These are phyloP conservation scores for Flexamia atlantica DNA, from an alignment of 2,888 invertebrate genomes.

Conservation along the genomic window DNA sequence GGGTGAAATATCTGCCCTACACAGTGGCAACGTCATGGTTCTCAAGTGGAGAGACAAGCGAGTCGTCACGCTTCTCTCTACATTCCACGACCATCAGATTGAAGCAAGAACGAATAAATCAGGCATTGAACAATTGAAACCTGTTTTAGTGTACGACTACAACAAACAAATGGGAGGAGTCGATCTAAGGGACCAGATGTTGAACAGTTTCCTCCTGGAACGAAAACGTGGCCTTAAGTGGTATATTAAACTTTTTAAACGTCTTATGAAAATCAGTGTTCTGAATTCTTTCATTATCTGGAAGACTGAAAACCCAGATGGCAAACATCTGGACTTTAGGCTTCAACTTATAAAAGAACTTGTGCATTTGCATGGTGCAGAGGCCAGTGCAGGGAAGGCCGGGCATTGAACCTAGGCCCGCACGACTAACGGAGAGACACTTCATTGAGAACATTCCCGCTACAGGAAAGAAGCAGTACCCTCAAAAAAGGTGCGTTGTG, in stretches of 20 bases:
- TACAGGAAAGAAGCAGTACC: background rate
- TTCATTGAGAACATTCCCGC: background rate
- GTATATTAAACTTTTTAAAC: slow-evolving; percentile 53
- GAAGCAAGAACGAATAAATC: background rate
- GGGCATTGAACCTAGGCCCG: background rate
- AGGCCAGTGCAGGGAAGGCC: background rate
- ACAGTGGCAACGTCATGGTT: slow-evolving; percentile 1
- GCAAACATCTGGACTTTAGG: background rate
- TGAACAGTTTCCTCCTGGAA: slow-evolving; percentile 13
- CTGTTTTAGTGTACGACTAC: slow-evolving; percentile 38
- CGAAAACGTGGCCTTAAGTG: slow-evolving; percentile 31
- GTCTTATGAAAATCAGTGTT: slow-evolving; percentile 36
- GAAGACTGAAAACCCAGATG: background rate
- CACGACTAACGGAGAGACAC: background rate
- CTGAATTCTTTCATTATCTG: background rate
- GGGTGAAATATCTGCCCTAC: background rate
- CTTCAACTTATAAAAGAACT: background rate
- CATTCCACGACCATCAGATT: background rate
- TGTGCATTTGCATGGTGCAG: background rate
- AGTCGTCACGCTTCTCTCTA: background rate
- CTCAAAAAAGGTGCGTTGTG: slow-evolving; percentile 39
- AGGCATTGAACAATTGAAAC: too few relatives aligned
- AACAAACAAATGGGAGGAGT: slow-evolving; percentile 51
- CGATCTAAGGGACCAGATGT: slow-evolving; percentile 49
- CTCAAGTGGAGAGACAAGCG: slow-evolving; percentile 53